These are phyloP conservation scores for Boulengerochromis microlepis DNA, from an alignment of 2,113 vertebrate species.

Conservation along the genomic window DNA sequence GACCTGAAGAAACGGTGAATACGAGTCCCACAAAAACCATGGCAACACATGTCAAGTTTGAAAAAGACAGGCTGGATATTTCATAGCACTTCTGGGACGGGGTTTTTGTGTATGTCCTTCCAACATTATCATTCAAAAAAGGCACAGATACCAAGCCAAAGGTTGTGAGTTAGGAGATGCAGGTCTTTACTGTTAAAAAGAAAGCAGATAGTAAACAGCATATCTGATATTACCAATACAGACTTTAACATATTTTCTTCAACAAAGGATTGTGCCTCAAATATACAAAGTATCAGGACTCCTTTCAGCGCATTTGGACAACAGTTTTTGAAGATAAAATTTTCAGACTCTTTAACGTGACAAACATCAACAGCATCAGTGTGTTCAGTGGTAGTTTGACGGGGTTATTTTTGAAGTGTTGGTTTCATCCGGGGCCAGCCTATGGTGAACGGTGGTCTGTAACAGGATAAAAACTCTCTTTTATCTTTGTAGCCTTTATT, in stretches of 20 bases:
- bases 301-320: background rate
- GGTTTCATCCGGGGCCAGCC: constrained; percentile 18
- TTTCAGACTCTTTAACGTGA: background rate
- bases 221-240: background rate
- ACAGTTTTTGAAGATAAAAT: background rate
- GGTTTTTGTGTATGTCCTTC: background rate
- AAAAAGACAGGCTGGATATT: background rate
- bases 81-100: background rate
- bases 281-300: background rate
- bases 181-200: background rate
- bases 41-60: background rate
- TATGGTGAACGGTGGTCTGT: constrained; percentile 30
- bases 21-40: background rate
- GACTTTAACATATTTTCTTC: background rate
- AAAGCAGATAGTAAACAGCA: background rate
- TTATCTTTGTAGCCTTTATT: constrained; percentile 47
- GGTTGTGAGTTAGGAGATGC: background rate
- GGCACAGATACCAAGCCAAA: background rate
- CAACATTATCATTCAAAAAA: background rate
- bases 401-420: constrained; percentile 27
- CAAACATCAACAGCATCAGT: background rate
- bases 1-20: background rate
- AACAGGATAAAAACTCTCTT: constrained; percentile 38
- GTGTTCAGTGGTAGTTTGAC: constrained; percentile 29
- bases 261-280: background rate